Percentiles rank a stretch among this genome's conserved stretches.
phyloP scores from a whole-genome alignment of 1,140 invertebrate genomes.

The Proctacanthus coquilletti region DNA sequence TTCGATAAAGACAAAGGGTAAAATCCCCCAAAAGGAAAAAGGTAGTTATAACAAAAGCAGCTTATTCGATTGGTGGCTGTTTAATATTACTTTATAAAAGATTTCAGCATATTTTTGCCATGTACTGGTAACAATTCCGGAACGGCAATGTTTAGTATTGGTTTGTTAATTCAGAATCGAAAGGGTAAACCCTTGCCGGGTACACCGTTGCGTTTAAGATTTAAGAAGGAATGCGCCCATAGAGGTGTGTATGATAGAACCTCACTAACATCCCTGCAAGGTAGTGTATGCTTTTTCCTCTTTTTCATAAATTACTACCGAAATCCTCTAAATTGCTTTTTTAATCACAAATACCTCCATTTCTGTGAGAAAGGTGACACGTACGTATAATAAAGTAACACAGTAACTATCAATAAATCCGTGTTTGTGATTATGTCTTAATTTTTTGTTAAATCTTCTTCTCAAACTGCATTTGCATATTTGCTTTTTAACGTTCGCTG shows the following conservation, averaged over 20 bases:
- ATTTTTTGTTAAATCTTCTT: no score
- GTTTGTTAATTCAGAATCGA: slow-evolving; percentile 66
- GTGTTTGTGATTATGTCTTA: no score
- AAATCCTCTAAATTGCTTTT: not conserved
- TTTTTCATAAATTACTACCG: not conserved
- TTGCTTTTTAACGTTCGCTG: no score
- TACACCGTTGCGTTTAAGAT: slow-evolving; percentile 73
- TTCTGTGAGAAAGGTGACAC: no score
- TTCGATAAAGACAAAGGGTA: slow-evolving; percentile 68
- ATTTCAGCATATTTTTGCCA: slow-evolving; percentile 81
- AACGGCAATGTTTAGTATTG: slow-evolving; percentile 75
- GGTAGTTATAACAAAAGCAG: slow-evolving; percentile 33
- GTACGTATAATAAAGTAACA: no score
- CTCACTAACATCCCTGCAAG: slow-evolving; percentile 30
- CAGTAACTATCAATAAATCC: no score
- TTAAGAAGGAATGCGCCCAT: slow-evolving; percentile 88
- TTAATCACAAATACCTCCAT: not conserved
- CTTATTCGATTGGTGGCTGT: not conserved
- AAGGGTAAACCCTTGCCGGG: slow-evolving; percentile 64
- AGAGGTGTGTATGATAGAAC: slow-evolving; percentile 57
- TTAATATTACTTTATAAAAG: slow-evolving; percentile 33
- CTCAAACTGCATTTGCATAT: no score
- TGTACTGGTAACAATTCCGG: slow-evolving; percentile 81
- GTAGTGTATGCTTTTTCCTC: slow-evolving; percentile 20
- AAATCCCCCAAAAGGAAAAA: slow-evolving; percentile 70